phyloP scores from a whole-genome alignment of 2,113 vertebrate genomes.

The Solenodon paradoxus region DNA sequence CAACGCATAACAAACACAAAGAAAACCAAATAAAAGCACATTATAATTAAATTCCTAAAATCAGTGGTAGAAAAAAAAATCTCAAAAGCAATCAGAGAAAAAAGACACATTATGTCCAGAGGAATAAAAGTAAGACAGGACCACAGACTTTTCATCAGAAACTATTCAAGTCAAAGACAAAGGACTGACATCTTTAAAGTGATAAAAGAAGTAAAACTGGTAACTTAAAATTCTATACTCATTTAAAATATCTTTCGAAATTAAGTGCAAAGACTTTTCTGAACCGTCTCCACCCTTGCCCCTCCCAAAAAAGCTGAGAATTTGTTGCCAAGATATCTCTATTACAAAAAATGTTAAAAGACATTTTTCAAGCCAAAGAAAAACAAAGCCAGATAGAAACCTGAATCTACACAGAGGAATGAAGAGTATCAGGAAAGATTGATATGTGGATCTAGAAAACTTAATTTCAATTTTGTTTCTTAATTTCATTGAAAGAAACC shows the following conservation, averaged over 20 bases:
- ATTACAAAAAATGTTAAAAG: background rate
- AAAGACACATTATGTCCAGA: background rate
- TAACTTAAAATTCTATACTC: no score
- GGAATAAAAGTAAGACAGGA: background rate
- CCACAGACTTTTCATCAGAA: background rate
- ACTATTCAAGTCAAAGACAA: background rate
- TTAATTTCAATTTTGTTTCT: background rate
- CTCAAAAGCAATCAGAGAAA: no score
- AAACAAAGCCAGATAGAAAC: no score
- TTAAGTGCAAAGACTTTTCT: background rate
- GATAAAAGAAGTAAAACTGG: no score
- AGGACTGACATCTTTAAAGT: background rate
- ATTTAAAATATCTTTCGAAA: no score
- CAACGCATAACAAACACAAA: background rate
- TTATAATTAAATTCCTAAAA: conserved; percentile 8
- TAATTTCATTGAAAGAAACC: conserved; percentile 4
- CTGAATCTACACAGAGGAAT: no score
- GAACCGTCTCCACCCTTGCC: background rate
- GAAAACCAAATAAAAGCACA: background rate
- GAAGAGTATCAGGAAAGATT: background rate
- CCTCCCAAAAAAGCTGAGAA: background rate
- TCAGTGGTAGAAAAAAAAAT: background rate
- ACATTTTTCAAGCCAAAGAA: no score
- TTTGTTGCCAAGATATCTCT: background rate
- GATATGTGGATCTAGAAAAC: background rate